These are phyloP conservation scores for Oryzias melastigma DNA, from an alignment of 2,113 vertebrate genomes.

Conservation along the genomic window DNA sequence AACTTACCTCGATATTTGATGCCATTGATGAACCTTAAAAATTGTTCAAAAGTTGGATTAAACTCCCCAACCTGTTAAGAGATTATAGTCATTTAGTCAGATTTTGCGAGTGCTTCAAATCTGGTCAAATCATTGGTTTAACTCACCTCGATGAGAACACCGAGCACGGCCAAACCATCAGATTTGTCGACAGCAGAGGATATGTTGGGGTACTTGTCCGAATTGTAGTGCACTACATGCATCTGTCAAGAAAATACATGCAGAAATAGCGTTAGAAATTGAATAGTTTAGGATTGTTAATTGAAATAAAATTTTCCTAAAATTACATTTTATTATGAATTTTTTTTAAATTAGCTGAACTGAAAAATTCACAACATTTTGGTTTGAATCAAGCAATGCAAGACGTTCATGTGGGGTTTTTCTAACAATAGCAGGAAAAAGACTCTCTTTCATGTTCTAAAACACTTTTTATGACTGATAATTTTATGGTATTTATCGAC, in stretches of 20 bases:
- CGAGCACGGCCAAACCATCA: slow-evolving; percentile 90
- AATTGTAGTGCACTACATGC: slow-evolving; percentile 94
- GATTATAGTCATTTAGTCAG: slow-evolving; percentile 11
- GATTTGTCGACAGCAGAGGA: slow-evolving; percentile 82
- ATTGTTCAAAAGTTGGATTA: slow-evolving; percentile 85
- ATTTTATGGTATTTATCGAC: too few relatives aligned
- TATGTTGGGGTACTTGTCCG: slow-evolving; percentile 85
- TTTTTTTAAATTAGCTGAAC: too few relatives aligned
- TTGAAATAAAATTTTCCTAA: too few relatives aligned
- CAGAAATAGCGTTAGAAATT: too few relatives aligned
- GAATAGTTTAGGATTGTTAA: too few relatives aligned
- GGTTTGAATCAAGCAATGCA: too few relatives aligned
- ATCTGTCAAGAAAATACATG: slow-evolving; percentile 73
- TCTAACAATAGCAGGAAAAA: too few relatives aligned
- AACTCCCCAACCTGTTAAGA: slow-evolving; percentile 82
- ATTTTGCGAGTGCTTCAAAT: neutral
- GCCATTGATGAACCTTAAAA: slow-evolving; percentile 82
- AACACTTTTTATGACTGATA: too few relatives aligned
- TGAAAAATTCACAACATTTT: too few relatives aligned
- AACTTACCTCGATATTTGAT: slow-evolving; percentile 87
- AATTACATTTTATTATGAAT: too few relatives aligned
- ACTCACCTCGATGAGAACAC: slow-evolving; percentile 90
- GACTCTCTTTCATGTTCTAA: too few relatives aligned
- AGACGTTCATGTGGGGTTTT: too few relatives aligned
- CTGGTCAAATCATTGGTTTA: neutral